Conservation (phyloP, 2,888 invertebrate species). For the Drosophila crucigera region DNA sequence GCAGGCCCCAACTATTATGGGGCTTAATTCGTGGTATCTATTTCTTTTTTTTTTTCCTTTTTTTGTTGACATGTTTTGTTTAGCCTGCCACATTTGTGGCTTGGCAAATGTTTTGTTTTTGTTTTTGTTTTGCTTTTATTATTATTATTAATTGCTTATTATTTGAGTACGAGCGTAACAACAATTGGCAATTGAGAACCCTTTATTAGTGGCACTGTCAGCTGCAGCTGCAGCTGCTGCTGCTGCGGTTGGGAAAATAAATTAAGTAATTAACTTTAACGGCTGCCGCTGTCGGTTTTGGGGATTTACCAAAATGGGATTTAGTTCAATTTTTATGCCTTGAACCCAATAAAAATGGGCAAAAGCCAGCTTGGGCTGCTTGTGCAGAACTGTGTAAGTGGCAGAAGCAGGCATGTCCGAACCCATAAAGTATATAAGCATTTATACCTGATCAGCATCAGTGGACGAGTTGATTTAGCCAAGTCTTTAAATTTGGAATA, state of each 20-base stretch:
- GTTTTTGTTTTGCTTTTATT: slow-evolving; percentile 47
- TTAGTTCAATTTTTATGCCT: slow-evolving; percentile 31
- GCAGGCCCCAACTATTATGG: not conserved
- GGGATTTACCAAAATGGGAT: slow-evolving; percentile 31
- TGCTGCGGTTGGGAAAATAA: slow-evolving; percentile 59
- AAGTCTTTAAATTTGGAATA: not conserved
- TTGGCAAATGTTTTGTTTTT: slow-evolving; percentile 53
- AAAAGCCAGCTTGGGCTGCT: not conserved
- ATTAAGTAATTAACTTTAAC: slow-evolving; percentile 71
- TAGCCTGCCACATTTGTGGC: slow-evolving; percentile 42
- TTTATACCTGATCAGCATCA: not conserved
- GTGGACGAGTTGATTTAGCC: not conserved
- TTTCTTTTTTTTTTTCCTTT: not conserved
- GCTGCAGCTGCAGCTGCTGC: slow-evolving; percentile 52
- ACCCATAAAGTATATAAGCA: not conserved
- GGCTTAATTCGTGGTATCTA: slow-evolving; percentile 13
- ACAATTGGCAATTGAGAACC: slow-evolving; percentile 23
- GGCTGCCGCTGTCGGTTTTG: slow-evolving; percentile 38
- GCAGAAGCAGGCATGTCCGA: not conserved
- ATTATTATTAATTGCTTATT: slow-evolving; percentile 68
- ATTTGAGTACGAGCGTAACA: slow-evolving; percentile 50
- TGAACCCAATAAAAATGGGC: not conserved
- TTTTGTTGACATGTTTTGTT: slow-evolving; percentile 36
- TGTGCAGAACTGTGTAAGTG: not conserved
- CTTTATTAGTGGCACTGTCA: slow-evolving; percentile 45